These are phyloP conservation scores for Perognathus longimembris DNA, from an alignment of 2,113 vertebrate species.

Conservation along the genomic window DNA sequence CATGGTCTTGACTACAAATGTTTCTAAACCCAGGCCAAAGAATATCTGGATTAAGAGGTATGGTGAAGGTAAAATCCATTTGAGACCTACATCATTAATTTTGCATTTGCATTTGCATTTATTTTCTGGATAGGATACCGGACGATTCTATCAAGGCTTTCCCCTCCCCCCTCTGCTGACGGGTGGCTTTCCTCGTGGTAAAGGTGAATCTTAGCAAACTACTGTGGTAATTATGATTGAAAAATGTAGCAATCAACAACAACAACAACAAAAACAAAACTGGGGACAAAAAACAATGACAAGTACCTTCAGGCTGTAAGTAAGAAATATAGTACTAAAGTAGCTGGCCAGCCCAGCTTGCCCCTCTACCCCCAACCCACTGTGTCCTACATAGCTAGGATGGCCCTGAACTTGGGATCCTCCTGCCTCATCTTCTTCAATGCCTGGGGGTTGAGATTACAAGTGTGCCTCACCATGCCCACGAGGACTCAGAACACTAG, in stretches of 20 bases:
- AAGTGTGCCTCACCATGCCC: too few species aligned
- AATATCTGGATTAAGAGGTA: conserved; percentile 28
- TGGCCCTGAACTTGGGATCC: too few species aligned
- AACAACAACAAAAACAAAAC: conserved; percentile 30
- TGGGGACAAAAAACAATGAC: conserved; percentile 45
- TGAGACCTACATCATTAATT: not conserved
- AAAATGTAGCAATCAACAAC: too few species aligned
- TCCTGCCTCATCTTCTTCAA: too few species aligned
- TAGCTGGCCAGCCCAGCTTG: too few species aligned
- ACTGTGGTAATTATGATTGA: conserved; percentile 30
- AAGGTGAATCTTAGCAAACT: conserved; percentile 20
- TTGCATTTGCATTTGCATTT: not conserved
- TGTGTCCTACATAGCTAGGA: too few species aligned
- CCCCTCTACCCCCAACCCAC: too few species aligned
- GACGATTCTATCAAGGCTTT: not conserved
- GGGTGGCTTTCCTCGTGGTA: not conserved
- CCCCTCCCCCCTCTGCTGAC: not conserved
- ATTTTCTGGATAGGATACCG: conserved; percentile 14
- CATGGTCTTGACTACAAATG: conserved; percentile 35
- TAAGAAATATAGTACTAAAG: not conserved
- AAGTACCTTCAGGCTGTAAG: conserved; percentile 6
- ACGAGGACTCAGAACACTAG: not conserved
- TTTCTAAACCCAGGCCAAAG: conserved; percentile 24
- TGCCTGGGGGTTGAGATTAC: too few species aligned
- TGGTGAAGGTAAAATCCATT: too few species aligned